These are phyloP conservation scores for Psococerastis gibbosa DNA, from an alignment of 2,888 invertebrate genomes.

Conservation along the genomic window DNA sequence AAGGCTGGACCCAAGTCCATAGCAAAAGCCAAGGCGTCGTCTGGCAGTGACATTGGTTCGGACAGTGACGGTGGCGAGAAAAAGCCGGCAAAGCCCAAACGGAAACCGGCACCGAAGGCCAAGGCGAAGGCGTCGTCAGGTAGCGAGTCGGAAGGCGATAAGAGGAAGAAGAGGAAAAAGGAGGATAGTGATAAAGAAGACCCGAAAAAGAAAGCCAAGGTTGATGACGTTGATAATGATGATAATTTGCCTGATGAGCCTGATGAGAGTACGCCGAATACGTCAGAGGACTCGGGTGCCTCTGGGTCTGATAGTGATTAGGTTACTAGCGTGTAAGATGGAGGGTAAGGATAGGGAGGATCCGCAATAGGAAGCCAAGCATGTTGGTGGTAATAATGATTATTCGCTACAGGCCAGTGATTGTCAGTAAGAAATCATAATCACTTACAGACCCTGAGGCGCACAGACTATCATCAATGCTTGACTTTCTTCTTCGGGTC, in stretches of 20 bases:
- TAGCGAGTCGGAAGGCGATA: background rate
- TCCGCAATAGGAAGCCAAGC: too few species aligned
- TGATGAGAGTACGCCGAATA: background rate
- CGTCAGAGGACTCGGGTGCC: background rate
- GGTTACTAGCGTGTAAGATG: too few species aligned
- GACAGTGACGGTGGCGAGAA: background rate
- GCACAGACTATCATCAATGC: background rate
- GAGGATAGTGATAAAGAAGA: conserved; percentile 10
- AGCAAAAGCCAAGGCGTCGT: too few species aligned
- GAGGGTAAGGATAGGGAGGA: too few species aligned
- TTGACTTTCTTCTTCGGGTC: too few species aligned
- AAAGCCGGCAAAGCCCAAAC: background rate
- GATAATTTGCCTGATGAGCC: conserved; percentile 4
- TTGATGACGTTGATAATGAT: background rate
- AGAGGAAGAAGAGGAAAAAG: background rate
- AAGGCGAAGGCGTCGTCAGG: background rate
- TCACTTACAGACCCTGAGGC: background rate
- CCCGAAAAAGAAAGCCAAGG: conserved; percentile 1
- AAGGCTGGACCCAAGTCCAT: too few species aligned
- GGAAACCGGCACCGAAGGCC: too few species aligned
- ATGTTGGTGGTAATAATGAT: too few species aligned
- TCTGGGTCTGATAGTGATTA: conserved; percentile 4
- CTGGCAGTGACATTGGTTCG: too few species aligned
- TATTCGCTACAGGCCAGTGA: too few species aligned
- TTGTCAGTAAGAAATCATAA: too few species aligned